Percentiles rank a stretch among this genome's conserved stretches.
These are phyloP conservation scores for Hypomesus transpacificus DNA, from an alignment of 2,113 vertebrate species.

Conservation along the genomic window DNA sequence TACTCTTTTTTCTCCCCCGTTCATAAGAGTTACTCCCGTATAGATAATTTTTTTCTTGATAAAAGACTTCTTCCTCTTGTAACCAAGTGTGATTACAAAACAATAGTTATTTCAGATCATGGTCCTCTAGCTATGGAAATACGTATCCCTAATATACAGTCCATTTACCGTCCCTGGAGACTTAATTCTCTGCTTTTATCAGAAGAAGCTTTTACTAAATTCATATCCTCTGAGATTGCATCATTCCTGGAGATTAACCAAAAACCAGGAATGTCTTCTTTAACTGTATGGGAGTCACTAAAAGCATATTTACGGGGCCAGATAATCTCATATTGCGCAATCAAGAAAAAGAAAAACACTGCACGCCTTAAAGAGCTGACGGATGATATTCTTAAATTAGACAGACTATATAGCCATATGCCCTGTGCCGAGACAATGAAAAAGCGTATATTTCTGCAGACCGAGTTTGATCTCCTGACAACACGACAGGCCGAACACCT, in stretches of 20 bases:
- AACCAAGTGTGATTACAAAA: conserved; percentile 13
- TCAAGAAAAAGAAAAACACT: not conserved
- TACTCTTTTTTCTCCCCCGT: conserved; percentile 24
- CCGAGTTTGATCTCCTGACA: conserved; percentile 13
- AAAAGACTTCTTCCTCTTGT: conserved; percentile 9
- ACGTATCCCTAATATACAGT: not conserved
- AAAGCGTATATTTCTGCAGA: not conserved
- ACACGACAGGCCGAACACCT: too few relatives aligned
- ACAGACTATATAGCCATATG: conserved; percentile 2
- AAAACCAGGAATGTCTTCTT: not conserved
- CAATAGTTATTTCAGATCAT: conserved; percentile 32
- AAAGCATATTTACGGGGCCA: conserved; percentile 24
- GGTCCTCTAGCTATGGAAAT: conserved; percentile 16
- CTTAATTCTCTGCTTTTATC: conserved; percentile 15
- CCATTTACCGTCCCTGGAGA: conserved; percentile 15
- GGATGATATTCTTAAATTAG: conserved; percentile 19
- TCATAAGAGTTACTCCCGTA: conserved; percentile 11
- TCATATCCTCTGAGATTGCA: not conserved
- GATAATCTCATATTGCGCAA: conserved; percentile 18
- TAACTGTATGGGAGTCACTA: conserved; percentile 16
- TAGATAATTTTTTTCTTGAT: conserved; percentile 16
- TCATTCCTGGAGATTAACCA: not conserved
- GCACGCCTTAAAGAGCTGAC: conserved; percentile 7
- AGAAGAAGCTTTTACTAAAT: conserved; percentile 7
- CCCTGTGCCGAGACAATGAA: conserved; percentile 1